Evolutionary conservation across 2,888 invertebrate species (phyloP), one percentile per base, ranked within the genome.

Genomic region (Drosophila sordidula): DNA sequence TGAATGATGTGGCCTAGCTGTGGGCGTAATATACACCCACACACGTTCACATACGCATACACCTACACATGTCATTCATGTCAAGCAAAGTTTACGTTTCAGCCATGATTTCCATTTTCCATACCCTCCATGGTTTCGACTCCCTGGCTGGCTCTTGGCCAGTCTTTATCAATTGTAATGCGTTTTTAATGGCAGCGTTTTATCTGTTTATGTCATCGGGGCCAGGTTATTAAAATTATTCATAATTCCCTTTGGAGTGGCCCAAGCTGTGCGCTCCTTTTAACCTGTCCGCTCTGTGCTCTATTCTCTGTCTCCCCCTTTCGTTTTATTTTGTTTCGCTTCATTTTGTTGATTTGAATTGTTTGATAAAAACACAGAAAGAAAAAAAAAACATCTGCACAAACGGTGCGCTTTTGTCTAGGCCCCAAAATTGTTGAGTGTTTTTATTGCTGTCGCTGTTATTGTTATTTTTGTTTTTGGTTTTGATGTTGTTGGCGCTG

Each of bases 201-300:
- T 80, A 84, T 86, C 84, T 87, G 86, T 82, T 84, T 77, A 70
- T 86, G 84, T 82, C 82, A 82, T 82, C 87, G 66, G 56, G 69
- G 70, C 50, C 68, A 70, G 78, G 75, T 74, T 78, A 82, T 87
- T 82, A 76, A 77, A 88, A 84, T 78, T 70, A 84, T 80, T 84
- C 78, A 80, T 82, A 78, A 79, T 75, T 80, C 69, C 67, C 65
- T 72, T 75, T 76, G 34, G 76, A 73, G 73, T 70, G 70, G 55
- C 29, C 72, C 52, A 49, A 46, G 18, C 32, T 58, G 25, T 14
- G 6, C 6, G n/a, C 14, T 29, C 25, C 25, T 45, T 54, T 65
- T 50, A 39, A 56, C 41, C 63, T 63, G 34, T 34, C n/a, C 34
- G 52, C 34, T 18, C 41, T 25, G 8, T 6, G 16, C 16, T 54